A percentile compares a stretch with the other conserved stretches of the same genome.
These are phyloP conservation scores for Hybognathus amarus DNA, from an alignment of 2,797 vertebrate genomes.

Conservation along the genomic window DNA sequence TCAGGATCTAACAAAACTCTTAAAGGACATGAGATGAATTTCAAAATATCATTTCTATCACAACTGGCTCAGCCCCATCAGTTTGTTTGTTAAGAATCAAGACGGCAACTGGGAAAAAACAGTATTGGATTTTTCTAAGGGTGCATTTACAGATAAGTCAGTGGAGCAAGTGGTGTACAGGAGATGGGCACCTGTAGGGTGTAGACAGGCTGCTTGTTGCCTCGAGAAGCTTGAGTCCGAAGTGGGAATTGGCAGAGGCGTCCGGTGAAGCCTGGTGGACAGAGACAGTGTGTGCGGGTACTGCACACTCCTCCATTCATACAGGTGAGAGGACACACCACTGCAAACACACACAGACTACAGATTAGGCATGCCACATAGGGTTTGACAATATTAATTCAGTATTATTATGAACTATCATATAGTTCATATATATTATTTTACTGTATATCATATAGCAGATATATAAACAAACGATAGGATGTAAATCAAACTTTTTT, in stretches of 20 bases:
- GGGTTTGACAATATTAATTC: neutral
- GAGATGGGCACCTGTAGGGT: slow-evolving; percentile 65
- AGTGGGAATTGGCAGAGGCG: slow-evolving; percentile 89
- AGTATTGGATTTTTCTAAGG: neutral
- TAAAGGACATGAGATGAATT: neutral
- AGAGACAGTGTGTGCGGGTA: slow-evolving; percentile 88
- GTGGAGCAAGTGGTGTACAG: neutral
- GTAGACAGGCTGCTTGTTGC: slow-evolving; percentile 88
- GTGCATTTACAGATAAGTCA: neutral
- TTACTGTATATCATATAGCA: neutral
- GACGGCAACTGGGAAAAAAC: neutral
- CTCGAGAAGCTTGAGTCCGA: slow-evolving; percentile 75
- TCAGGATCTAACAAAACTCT: neutral
- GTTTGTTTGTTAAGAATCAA: neutral
- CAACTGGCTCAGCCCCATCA: neutral
- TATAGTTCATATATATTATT: neutral
- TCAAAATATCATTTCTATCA: neutral
- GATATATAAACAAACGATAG: neutral
- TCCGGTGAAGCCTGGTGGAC: slow-evolving; percentile 88
- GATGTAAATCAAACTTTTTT: neutral
- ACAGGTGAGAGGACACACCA: slow-evolving; percentile 92
- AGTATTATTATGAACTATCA: neutral
- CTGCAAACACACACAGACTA: slow-evolving; percentile 65
- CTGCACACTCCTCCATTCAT: slow-evolving; percentile 93
- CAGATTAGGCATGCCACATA: neutral